phyloP scores from a whole-genome alignment of 2,797 vertebrate species.

The Sorex maritimensis region DNA sequence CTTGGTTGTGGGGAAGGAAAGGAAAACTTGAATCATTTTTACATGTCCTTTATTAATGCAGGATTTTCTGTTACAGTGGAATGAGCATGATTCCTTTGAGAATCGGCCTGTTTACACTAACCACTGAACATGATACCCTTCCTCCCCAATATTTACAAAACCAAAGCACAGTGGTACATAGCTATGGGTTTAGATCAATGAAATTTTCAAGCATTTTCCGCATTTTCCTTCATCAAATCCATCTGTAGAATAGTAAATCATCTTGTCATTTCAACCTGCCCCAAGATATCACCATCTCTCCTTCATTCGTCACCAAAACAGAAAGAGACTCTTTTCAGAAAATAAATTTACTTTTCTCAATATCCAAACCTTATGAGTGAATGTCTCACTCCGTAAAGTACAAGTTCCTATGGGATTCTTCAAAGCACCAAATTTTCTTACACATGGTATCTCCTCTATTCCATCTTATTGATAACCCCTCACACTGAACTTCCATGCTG shows the following conservation, averaged over 20 bases:
- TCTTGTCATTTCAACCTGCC: not conserved
- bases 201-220: not conserved
- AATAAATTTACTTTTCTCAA: not conserved
- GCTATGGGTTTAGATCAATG: not conserved
- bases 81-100: not conserved
- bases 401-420: not conserved
- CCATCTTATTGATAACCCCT: not conserved
- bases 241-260: not conserved
- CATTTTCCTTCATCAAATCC: not conserved
- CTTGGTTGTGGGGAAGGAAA: not conserved
- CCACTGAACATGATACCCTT: too few relatives aligned
- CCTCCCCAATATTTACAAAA: not conserved
- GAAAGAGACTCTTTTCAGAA: not conserved
- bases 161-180: not conserved
- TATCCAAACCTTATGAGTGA: not conserved
- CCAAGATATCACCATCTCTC: not conserved
- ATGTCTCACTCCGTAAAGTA: not conserved
- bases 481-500: not conserved
- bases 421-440: not conserved
- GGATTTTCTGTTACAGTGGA: not conserved
- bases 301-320: not conserved
- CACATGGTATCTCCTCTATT: not conserved
- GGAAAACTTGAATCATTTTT: not conserved
- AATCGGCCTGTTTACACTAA: not conserved
- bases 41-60: not conserved